Conservation (phyloP, 2,888 invertebrate species). For the Drosophila mercatorum region DNA sequence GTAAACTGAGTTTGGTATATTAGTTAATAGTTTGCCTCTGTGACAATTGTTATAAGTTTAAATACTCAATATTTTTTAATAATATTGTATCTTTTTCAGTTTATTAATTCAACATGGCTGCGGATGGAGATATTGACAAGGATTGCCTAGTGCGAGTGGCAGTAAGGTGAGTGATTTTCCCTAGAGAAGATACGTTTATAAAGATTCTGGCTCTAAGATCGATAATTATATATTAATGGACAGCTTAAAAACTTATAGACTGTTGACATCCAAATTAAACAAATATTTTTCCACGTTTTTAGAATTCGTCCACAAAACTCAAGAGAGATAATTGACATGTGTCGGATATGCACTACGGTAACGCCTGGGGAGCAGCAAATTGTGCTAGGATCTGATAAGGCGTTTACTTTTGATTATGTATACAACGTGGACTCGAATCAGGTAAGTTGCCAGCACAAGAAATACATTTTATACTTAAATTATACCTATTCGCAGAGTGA, state of each 20-base stretch:
- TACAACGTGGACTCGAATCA: slow-evolving; percentile 93
- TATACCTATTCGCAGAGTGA: slow-evolving; percentile 75
- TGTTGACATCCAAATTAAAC: neutral
- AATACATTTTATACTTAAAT: neutral
- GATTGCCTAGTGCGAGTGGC: slow-evolving; percentile 89
- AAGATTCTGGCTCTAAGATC: neutral
- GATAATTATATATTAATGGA: neutral
- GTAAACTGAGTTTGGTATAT: neutral
- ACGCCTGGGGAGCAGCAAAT: slow-evolving; percentile 96
- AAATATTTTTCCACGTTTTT: slow-evolving; percentile 41
- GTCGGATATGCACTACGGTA: slow-evolving; percentile 95
- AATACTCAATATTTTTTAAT: neutral
- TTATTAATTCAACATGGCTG: slow-evolving; percentile 32
- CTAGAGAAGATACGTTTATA: neutral
- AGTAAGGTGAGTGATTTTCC: slow-evolving; percentile 86
- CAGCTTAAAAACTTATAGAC: too few species aligned
- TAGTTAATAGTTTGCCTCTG: neutral
- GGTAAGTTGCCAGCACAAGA: slow-evolving; percentile 75
- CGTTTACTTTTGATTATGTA: slow-evolving; percentile 98
- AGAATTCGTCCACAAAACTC: slow-evolving; percentile 98
- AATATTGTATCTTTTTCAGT: slow-evolving; percentile 6
- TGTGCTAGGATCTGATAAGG: slow-evolving; percentile 95
- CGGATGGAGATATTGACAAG: slow-evolving; percentile 83
- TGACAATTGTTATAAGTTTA: neutral
- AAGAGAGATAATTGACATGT: slow-evolving; percentile 96